Evolutionary conservation across 2,888 invertebrate species (phyloP), one percentile per base, ranked within the genome.

Genomic region (Dicranocentrus wangi): DNA sequence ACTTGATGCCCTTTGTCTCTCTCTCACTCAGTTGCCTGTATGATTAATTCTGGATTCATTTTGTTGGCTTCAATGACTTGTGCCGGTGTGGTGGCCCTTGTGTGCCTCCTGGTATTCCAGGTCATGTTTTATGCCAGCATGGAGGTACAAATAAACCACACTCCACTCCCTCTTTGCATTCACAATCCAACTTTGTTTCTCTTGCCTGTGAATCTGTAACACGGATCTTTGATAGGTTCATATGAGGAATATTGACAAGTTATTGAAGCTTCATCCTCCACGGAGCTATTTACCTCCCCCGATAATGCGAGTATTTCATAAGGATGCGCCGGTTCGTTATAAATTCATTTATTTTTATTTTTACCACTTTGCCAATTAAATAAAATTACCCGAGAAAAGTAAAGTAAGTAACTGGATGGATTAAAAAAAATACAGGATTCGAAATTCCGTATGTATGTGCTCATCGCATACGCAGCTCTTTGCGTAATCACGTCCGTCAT

Each of bases 261-360:
- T 25, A 19, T n/a, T 81, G 23, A 71, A 71, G 28, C 47, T 81
- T 13, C 28, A 58, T 0, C 81, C 81, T 8, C 76, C 70, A 0
- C 39, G 81, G 47, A 71, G 58, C 17, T 81, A 81, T 23, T 66
- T 81, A 1, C 81, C 81, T 3, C 81, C 81, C 10, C 81, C 81
- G 7, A 47, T 81, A 13, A 81, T 81, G 81, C 70, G 81, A 28
- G 65, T 81, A 1, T 81, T 81, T 63, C 81, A 81, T 43, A 60
- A 68, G 27, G 76, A 77, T 71, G 81, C 81, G 8, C 81, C 81
- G 17, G 81, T 81, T 70, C 39, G 7, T 3, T 68, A 13, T n/a
- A 53, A 53, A 13, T 43, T 32, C 3, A 32, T 32, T 32, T 7
- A 32, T 32, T 32, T 32, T 3, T 10, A 10, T 7, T 32, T 32